phyloP scores from a whole-genome alignment of 1,140 invertebrate genomes.

The Oncopodura yosiiana region DNA sequence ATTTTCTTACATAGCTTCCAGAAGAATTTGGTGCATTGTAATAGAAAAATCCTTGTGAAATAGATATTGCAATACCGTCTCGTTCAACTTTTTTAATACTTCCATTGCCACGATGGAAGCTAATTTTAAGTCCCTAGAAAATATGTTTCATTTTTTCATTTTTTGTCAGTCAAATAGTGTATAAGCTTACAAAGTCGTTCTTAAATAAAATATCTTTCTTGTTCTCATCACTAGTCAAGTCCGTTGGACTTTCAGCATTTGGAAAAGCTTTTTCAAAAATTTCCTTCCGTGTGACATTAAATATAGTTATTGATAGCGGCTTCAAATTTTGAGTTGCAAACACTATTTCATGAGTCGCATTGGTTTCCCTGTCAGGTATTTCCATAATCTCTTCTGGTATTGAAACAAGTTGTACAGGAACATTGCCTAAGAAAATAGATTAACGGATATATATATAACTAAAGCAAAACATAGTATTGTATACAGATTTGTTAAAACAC shows the following conservation, averaged over 20 bases:
- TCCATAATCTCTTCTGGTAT: neutral
- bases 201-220: too few relatives aligned
- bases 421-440: conserved; percentile 48
- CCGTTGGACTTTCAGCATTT: too few relatives aligned
- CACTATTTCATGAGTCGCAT: too few relatives aligned
- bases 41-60: conserved; percentile 45
- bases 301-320: too few relatives aligned
- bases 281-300: too few relatives aligned
- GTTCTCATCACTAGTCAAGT: too few relatives aligned
- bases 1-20: too few relatives aligned
- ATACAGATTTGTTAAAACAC: conserved; percentile 42
- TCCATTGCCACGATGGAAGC: conserved; percentile 41
- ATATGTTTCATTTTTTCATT: neutral
- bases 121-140: conserved; percentile 26
- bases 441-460: conserved; percentile 49
- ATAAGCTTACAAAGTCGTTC: too few relatives aligned
- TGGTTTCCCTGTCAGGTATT: neutral
- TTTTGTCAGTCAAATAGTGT: neutral
- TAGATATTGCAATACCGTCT: conserved; percentile 56
- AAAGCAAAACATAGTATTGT: too few relatives aligned
- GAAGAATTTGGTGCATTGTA: conserved; percentile 58
- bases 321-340: too few relatives aligned
- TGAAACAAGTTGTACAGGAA: neutral
- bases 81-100: conserved; percentile 59
- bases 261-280: too few relatives aligned